Base-by-base conservation (phyloP, 2,888 invertebrate species). In the Euclidia mi region DNA sequence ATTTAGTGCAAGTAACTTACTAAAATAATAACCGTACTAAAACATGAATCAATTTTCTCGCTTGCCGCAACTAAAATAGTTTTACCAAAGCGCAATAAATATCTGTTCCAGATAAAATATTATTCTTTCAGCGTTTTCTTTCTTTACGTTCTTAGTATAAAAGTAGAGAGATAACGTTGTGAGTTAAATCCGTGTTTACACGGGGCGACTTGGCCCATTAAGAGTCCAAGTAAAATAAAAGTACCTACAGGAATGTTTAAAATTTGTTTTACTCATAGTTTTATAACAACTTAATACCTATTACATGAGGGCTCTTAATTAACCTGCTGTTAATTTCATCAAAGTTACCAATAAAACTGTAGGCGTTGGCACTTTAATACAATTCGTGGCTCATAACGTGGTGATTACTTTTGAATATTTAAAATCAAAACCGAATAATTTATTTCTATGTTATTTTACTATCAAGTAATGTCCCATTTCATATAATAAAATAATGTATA, bases 101-200 rank as follows among this genome's bases (percentile, higher is more conserved):
- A 71, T 72, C 48, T 52, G 49, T 34, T 52, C 45, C 20, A 28
- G 31, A 46, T 61, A 62, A 72, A 69, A 62, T 72, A 72, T 72
- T 58, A 52, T 62, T 56, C 60, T 73, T 70, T 65, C 46, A 67
- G 51, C 53, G 38, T 69, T 71, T 61, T 55, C 46, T 53, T 56
- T 52, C 58, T 59, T 52, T 59, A 53, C 56, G 40, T 58, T 62
- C 47, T 52, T 43, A 52, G 55, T 50, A 58, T 65, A 65, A 62
- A 57, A 63, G 46, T 25, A 32, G 55, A 17, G 49, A 72, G 58
- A 69, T 69, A 76, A 64, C 51, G 32, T 9, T 11, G 57, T 76
- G 66, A 76, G 62, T 74, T 74, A 76, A 68, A 61, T 44, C 61
- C 61, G 46, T 76, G 76, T 76, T 76, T 74, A 71, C 71, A 43